phyloP scores from a whole-genome alignment of 2,797 vertebrate genomes.

The Rhinoraja longicauda region DNA sequence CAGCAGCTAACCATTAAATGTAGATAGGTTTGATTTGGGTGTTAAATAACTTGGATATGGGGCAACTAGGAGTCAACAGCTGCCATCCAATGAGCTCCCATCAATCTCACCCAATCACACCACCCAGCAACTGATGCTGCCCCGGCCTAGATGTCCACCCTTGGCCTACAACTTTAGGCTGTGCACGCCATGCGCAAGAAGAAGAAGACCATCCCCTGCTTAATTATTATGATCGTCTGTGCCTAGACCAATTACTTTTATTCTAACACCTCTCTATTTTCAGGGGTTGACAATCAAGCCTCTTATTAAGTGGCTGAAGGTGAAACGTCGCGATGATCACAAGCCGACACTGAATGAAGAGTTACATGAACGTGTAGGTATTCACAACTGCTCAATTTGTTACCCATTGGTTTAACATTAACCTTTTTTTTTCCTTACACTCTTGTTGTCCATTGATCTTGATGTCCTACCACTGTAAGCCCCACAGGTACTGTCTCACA shows the following conservation, averaged over 20 bases:
- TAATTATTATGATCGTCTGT: background rate
- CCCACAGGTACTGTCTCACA: background rate
- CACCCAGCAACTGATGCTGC: too few relatives aligned
- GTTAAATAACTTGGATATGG: background rate
- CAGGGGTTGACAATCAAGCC: conserved; percentile 96
- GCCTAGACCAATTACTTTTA: background rate
- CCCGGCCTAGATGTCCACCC: too few relatives aligned
- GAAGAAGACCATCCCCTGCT: too few relatives aligned
- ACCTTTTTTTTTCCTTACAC: background rate
- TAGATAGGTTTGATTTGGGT: background rate
- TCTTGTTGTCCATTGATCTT: background rate
- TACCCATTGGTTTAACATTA: background rate
- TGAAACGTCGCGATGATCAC: conserved; percentile 83
- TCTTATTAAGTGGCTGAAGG: conserved; percentile 88
- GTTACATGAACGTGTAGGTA: conserved; percentile 83
- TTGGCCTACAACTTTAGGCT: too few relatives aligned
- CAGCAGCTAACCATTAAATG: background rate
- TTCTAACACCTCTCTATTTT: background rate
- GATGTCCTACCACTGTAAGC: background rate
- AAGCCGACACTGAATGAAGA: conserved; percentile 92
- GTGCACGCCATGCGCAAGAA: too few relatives aligned
- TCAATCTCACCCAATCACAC: background rate
- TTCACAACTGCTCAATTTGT: background rate
- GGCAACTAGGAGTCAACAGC: background rate
- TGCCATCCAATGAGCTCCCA: background rate